These are phyloP conservation scores for Tenualosa ilisha DNA, from an alignment of 2,797 vertebrate genomes.

Conservation along the genomic window DNA sequence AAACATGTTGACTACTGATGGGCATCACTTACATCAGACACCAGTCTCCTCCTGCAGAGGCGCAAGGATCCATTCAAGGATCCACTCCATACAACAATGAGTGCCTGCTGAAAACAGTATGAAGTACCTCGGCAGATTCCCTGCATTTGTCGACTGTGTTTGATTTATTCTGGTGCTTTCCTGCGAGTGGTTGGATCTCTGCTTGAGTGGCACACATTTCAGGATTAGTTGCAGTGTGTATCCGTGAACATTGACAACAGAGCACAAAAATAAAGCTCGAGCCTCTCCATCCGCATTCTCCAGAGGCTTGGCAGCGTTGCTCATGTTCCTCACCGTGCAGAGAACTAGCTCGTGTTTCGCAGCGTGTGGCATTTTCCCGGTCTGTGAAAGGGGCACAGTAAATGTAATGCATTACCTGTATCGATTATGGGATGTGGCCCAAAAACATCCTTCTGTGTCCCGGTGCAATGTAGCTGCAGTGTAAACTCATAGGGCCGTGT, in stretches of 20 bases:
- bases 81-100: too few relatives aligned
- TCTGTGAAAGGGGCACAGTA: neutral
- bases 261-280: neutral
- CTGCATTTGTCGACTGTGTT: neutral
- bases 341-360: neutral
- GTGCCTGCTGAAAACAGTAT: too few relatives aligned
- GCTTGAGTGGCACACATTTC: conserved; percentile 53
- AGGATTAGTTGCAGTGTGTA: neutral
- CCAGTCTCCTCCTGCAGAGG: neutral
- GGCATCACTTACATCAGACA: neutral
- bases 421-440: neutral
- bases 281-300: neutral
- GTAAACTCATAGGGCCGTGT: neutral
- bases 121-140: neutral
- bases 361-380: neutral
- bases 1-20: neutral
- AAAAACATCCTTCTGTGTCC: neutral
- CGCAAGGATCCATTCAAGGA: too few relatives aligned
- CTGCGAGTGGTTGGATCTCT: conserved; percentile 1
- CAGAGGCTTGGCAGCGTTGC: neutral
- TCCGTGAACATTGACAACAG: neutral
- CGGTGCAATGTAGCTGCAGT: neutral
- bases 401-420: neutral
- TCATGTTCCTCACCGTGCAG: neutral
- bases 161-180: neutral